phyloP scores from a whole-genome alignment of 2,888 invertebrate genomes.

The Phytoseiulus persimilis region DNA sequence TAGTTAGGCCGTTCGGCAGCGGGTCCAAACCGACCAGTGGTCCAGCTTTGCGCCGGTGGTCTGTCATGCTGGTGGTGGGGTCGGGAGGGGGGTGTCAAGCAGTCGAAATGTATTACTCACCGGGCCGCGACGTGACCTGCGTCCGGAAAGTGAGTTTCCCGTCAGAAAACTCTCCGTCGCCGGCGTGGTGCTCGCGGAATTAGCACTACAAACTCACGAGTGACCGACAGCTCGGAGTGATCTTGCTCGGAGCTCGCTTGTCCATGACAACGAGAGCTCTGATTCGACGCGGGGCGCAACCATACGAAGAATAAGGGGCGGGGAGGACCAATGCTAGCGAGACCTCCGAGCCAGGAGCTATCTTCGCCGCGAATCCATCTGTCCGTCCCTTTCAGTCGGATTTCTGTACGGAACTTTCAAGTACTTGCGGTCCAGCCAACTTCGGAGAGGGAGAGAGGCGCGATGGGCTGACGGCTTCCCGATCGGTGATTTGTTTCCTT shows the following conservation, averaged over 20 bases:
- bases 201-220: not conserved
- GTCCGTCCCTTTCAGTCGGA: no score
- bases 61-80: not conserved
- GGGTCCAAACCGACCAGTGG: not conserved
- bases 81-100: not conserved
- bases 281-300: not conserved
- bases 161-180: not conserved
- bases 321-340: no score
- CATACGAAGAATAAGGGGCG: no score
- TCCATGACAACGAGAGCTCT: not conserved
- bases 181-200: not conserved
- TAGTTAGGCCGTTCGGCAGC: not conserved
- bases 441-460: not conserved
- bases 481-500: not conserved
- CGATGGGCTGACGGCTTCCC: not conserved
- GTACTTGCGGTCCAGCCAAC: not conserved
- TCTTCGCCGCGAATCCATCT: no score
- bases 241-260: not conserved
- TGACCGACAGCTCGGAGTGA: not conserved
- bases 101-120: slow-evolving; percentile 5
- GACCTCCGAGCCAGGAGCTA: no score
- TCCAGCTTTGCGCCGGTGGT: no score
- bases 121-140: not conserved
- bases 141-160: not conserved
- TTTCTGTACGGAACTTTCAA: no score